phyloP scores from a whole-genome alignment of 2,797 vertebrate genomes.

The Hydrophis major region DNA sequence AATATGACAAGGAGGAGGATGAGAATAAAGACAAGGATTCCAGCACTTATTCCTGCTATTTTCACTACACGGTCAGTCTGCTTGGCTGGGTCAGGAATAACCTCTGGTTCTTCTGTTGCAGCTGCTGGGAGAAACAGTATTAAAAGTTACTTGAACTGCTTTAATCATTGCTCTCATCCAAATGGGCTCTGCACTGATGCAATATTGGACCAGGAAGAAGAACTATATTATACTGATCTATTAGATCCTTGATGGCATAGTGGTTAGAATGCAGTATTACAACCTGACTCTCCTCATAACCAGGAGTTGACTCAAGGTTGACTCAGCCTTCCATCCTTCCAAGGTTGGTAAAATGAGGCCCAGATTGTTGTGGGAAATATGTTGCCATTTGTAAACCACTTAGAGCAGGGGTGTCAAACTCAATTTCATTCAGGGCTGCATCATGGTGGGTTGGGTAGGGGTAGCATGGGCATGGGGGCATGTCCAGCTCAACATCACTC shows the following conservation, averaged over 20 bases:
- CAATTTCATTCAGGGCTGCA: no score
- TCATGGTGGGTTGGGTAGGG: no score
- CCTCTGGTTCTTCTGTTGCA: constrained; percentile 95
- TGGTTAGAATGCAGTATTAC: not conserved
- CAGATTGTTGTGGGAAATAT: not conserved
- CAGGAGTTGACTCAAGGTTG: not conserved
- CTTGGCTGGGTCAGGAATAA: constrained; percentile 95
- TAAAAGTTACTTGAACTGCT: constrained; percentile 54
- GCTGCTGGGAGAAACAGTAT: constrained; percentile 76
- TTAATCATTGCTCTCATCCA: not conserved
- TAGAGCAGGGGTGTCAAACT: no score
- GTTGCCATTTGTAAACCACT: not conserved
- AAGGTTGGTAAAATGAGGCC: not conserved
- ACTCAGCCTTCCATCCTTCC: not conserved
- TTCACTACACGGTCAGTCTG: constrained; percentile 97
- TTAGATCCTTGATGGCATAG: not conserved
- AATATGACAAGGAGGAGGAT: constrained; percentile 93
- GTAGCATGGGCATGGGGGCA: no score
- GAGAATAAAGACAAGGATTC: constrained; percentile 92
- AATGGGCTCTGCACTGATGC: not conserved
- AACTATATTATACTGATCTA: no score
- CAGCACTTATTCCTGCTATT: constrained; percentile 95
- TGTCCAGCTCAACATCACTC: no score
- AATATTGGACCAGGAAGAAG: not conserved
- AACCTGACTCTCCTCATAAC: not conserved